These are phyloP conservation scores for Australoheros facetus DNA, from an alignment of 2,797 vertebrate species.

Conservation along the genomic window DNA sequence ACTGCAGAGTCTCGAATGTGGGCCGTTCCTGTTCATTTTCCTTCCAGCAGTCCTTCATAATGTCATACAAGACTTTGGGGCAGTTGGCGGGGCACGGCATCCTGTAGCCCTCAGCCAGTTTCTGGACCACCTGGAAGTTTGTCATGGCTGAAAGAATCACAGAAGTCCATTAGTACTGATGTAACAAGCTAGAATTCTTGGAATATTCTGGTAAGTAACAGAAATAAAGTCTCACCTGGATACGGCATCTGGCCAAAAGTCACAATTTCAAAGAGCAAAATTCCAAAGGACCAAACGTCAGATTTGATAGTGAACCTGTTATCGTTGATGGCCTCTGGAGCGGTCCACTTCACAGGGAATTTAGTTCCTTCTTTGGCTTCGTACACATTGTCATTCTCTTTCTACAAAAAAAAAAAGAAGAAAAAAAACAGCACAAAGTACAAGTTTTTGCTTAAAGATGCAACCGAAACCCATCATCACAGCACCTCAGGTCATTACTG, in stretches of 20 bases:
- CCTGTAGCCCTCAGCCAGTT: slow-evolving; percentile 83
- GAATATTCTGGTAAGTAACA: not conserved
- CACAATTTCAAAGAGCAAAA: slow-evolving; percentile 94
- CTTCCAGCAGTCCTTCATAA: slow-evolving; percentile 92
- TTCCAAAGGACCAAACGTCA: slow-evolving; percentile 96
- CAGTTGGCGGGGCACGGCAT: slow-evolving; percentile 83
- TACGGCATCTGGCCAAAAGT: slow-evolving; percentile 95
- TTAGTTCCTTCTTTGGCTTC: slow-evolving; percentile 86
- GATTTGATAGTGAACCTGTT: slow-evolving; percentile 93
- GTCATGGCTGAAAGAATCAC: slow-evolving; percentile 78
- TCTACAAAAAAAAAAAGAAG: slow-evolving; percentile 48
- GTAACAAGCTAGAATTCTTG: not conserved
- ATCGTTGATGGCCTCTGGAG: slow-evolving; percentile 87
- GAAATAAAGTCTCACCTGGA: slow-evolving; percentile 78
- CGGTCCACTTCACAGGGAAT: slow-evolving; percentile 96
- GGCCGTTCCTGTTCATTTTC: slow-evolving; percentile 75
- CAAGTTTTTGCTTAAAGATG: not conserved
- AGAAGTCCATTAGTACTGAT: not conserved
- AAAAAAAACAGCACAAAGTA: not conserved
- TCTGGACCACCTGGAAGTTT: slow-evolving; percentile 86
- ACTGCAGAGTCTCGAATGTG: slow-evolving; percentile 87
- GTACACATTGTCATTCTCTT: slow-evolving; percentile 85
- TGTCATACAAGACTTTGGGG: slow-evolving; percentile 79
- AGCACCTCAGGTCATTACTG: not conserved
- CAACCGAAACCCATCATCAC: not conserved